Evolutionary conservation across 2,113 vertebrate species (phyloP), one percentile per base, ranked within the genome.

Genomic region (Gambusia affinis): DNA sequence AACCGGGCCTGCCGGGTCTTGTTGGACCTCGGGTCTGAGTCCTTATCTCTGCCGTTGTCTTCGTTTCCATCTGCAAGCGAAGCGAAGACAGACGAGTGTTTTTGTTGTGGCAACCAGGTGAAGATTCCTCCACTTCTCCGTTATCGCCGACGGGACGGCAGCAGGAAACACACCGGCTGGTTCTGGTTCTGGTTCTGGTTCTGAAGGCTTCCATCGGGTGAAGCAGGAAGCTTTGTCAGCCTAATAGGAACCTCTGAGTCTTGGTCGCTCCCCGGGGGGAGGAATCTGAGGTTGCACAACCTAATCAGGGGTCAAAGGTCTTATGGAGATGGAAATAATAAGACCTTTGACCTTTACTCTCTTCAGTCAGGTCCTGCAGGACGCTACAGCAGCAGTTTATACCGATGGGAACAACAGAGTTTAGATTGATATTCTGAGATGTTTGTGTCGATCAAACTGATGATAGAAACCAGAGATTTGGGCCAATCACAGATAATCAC

Each of bases 211-310:
- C 8, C 35, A 37, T 37, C 8, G 35, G 35, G 35, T 54, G 72
- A 44, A 75, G 82, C 60, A 82, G 75, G 72, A 75, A 76, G 75
- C 27, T 72, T 44, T 10, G 35, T 37, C 29, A 69, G 37, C 12
- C 12, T 89, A 88, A 89, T 78, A 71, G 80, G 78, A 83, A 83
- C 62, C 82, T 86, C 35, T 70, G 79, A 89, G 80, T 83, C 85
- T 57, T 87, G 35, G 29, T 81, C 29, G 2, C 60, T 27, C 64
- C 69, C 47, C 47, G 29, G 60, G 74, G 85, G 87, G 85, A 87
- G 76, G 86, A 90, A 87, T 88, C 54, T 74, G 68, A 86, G 79
- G 86, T 89, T 85, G 68, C 72, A 42, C 78, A 51, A 24, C 78
- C 79, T 63, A 2, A 37, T 37, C 12, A 27, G 78, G 85, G 85